Evolutionary conservation across 2,797 vertebrate genomes (phyloP), one percentile per base, ranked within the genome.

Genomic region (Lagorchestes hirsutus): DNA sequence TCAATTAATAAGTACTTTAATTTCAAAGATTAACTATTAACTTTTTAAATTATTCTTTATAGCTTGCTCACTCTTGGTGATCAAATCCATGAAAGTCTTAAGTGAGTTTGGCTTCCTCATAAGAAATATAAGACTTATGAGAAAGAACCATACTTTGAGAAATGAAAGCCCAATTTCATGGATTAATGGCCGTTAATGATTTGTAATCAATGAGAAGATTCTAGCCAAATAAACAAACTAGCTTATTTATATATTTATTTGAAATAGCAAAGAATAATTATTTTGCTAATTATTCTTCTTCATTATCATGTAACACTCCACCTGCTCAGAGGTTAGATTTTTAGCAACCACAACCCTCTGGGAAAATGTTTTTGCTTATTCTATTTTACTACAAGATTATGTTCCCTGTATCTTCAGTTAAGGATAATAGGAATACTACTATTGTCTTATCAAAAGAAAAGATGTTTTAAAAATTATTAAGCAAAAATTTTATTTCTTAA

Each of bases 181-280:
- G 97, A 95, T 93, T 94, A 97, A 96, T 94, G 94, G 82, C 95
- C 90, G 96, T 91, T 96, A 97, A 94, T 95, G 91, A 29, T 59
- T 22, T 92, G 55, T 74, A 94, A 96, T 97, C 91, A 94, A 94
- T 29, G 34, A 96, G n/a, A 46, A 95, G 95, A 9, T 67, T n/a
- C 74, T 67, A 93, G 87, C 50, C 74, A 97, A 97, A 96, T 95
- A 96, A 96, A 95, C 92, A 97, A 97, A 97, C 91, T 96, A 67
- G 29, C 82, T 96, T 27, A 54, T 95, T 96, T 29, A 52, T 95
- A 96, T 29, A 52, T 95, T 96, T 97, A 93, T 97, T 93, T 96
- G 92, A 96, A 46, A 0, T 92, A 97, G 93, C 54, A 96, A 91
- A 96, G 34, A 11, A 96, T 94, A 95, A 95, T 82, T 27, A 62